Percentiles rank a stretch among this genome's conserved stretches.
These are phyloP conservation scores for Zosterops pallidus DNA, from an alignment of 2,113 vertebrate species.

Conservation along the genomic window DNA sequence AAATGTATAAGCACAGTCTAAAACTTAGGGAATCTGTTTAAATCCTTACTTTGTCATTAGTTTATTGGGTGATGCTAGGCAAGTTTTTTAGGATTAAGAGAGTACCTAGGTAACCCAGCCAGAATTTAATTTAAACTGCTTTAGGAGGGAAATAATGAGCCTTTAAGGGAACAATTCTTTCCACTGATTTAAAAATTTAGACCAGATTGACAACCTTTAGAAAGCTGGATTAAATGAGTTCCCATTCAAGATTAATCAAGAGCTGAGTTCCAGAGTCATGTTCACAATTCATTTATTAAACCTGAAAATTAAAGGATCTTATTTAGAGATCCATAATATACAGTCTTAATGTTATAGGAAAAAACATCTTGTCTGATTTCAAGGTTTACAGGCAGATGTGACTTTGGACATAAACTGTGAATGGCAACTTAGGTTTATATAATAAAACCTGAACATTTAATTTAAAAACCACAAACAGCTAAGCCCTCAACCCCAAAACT, in stretches of 20 bases:
- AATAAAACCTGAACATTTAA: neutral
- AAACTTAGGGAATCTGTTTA: neutral
- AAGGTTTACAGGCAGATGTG: neutral
- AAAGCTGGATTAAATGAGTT: neutral
- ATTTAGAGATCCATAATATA: neutral
- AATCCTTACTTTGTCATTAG: neutral
- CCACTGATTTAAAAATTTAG: neutral
- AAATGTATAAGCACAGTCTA: neutral
- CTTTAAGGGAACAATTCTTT: neutral
- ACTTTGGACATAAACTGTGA: neutral
- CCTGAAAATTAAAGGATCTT: neutral
- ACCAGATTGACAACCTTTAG: neutral
- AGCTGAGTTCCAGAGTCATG: neutral
- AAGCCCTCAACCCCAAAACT: accelerated
- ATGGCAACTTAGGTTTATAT: neutral
- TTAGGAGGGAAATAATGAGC: neutral
- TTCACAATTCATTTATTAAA: neutral
- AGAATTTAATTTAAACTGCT: neutral
- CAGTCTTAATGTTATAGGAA: neutral
- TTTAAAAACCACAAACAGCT: neutral
- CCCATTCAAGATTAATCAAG: neutral
- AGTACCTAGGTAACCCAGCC: neutral
- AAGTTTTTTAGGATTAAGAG: neutral
- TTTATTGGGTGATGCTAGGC: neutral
- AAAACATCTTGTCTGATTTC: neutral